Conservation (phyloP, 2,113 vertebrate genomes). For the Paedocypris sp. region DNA sequence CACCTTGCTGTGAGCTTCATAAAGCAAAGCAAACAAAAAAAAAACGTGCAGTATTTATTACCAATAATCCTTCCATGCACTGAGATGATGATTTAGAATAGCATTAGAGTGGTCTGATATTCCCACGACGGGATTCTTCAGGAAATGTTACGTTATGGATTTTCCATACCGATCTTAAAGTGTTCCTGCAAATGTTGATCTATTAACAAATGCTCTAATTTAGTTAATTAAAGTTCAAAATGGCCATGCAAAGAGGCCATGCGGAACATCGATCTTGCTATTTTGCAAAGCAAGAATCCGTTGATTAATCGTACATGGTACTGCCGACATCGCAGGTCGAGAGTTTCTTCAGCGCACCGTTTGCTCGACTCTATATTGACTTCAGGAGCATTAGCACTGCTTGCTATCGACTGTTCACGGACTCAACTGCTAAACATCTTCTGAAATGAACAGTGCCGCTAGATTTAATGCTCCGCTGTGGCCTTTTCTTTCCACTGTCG, state of each 20-base stretch:
- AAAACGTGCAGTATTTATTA: too few species aligned
- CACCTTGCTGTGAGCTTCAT: too few species aligned
- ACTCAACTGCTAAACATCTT: neutral
- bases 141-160: slow-evolving; percentile 25
- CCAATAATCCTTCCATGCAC: too few species aligned
- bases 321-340: neutral
- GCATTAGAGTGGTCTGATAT: neutral
- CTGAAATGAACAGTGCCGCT: slow-evolving; percentile 8
- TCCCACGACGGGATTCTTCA: neutral
- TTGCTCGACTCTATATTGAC: slow-evolving; percentile 19
- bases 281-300: slow-evolving; percentile 6
- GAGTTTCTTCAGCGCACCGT: neutral
- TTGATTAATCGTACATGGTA: neutral
- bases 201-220: slow-evolving; percentile 31
- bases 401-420: slow-evolving; percentile 7
- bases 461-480: slow-evolving; percentile 1
- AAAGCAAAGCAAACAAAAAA: too few species aligned
- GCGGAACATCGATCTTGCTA: slow-evolving; percentile 30
- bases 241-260: slow-evolving; percentile 1
- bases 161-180: neutral
- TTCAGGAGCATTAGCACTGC: neutral
- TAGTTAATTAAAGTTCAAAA: slow-evolving; percentile 23
- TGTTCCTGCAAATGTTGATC: neutral
- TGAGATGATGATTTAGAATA: too few species aligned
- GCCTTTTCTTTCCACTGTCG: neutral